Percentiles rank a stretch among this genome's conserved stretches.
Conservation (phyloP, 1,140 invertebrate genomes). For the Tyrophagus putrescentiae region DNA sequence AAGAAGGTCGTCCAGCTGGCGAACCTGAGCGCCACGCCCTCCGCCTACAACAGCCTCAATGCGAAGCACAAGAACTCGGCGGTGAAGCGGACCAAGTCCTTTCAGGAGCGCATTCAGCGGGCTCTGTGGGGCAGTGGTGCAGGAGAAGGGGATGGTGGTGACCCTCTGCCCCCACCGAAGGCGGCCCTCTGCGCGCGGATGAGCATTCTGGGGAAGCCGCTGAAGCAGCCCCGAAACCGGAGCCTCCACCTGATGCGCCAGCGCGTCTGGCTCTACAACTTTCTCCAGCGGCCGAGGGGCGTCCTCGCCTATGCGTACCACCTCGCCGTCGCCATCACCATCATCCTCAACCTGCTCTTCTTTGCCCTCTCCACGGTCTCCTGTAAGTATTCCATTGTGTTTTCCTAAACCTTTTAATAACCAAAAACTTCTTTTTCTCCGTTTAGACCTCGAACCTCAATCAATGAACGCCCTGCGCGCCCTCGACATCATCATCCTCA, state of each 20-base stretch:
- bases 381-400: background rate
- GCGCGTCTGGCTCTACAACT: background rate
- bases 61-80: background rate
- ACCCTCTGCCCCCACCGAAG: no score
- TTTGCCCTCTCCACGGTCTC: conserved; percentile 1
- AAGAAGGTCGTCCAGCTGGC: no score
- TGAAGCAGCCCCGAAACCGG: background rate
- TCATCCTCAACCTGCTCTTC: background rate
- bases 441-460: no score
- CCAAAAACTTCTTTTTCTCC: no score
- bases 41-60: background rate
- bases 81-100: conserved; percentile 4
- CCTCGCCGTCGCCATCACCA: background rate
- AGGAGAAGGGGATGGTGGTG: no score
- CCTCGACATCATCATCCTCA: background rate
- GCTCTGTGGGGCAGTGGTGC: background rate
- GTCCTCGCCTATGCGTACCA: background rate
- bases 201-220: no score
- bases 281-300: background rate
- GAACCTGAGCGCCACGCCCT: no score
- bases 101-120: background rate
- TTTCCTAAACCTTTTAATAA: background rate
- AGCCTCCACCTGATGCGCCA: background rate
- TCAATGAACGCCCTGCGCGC: no score
- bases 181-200: no score